Percentiles rank a stretch among this genome's conserved stretches.
Conservation (phyloP, 2,113 vertebrate species). For the Cryptomyrus ogoouensis region DNA sequence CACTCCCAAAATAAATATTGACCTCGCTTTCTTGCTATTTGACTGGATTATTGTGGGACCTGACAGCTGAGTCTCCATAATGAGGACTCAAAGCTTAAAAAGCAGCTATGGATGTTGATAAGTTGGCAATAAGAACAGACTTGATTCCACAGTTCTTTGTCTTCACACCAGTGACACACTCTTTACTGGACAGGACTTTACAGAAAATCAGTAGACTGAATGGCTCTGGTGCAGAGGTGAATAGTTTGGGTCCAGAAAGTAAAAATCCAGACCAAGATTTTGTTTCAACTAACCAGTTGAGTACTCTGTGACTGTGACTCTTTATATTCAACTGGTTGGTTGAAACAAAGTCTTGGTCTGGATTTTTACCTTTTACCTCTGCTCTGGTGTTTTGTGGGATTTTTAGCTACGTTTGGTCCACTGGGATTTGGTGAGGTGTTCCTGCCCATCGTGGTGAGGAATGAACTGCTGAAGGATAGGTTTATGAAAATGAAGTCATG, state of each 20-base stretch:
- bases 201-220: not conserved
- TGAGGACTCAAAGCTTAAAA: not conserved
- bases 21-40: not conserved
- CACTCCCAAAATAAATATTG: not conserved
- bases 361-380: not conserved
- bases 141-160: not conserved
- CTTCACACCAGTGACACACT: not conserved
- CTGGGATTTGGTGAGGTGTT: not conserved
- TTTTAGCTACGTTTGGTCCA: not conserved
- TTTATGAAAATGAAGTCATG: not conserved
- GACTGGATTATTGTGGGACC: not conserved
- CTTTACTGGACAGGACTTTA: not conserved
- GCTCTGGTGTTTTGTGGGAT: not conserved
- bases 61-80: not conserved
- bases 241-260: not conserved
- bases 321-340: not conserved
- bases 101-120: not conserved
- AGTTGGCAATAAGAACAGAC: not conserved
- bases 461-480: not conserved
- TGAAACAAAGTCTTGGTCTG: not conserved
- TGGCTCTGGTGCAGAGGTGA: not conserved
- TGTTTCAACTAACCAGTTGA: not conserved
- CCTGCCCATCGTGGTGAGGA: not conserved
- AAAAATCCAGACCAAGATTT: not conserved
- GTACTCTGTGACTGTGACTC: not conserved